Evolutionary conservation across 2,113 vertebrate species (phyloP).

Genomic region (Balaeniceps rex): DNA sequence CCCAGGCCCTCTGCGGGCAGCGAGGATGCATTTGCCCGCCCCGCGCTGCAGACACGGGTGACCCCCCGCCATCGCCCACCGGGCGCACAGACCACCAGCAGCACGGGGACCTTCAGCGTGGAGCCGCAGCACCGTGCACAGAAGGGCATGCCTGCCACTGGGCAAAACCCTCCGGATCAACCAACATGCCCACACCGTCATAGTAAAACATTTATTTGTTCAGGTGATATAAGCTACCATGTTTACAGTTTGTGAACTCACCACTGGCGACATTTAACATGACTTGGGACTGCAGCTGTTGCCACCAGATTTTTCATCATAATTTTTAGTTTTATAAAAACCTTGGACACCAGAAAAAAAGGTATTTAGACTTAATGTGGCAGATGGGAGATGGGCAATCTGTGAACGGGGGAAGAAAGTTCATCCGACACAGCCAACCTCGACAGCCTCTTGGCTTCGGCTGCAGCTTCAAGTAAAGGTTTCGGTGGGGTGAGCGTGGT

Average conservation of each 20-base stretch:
- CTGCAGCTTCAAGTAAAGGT: conserved; percentile 32
- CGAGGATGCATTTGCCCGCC: background rate
- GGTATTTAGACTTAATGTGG: conserved; percentile 31
- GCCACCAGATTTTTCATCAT: conserved; percentile 22
- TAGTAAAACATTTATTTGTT: conserved; percentile 82
- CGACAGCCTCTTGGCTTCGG: background rate
- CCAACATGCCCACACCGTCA: conserved; percentile 28
- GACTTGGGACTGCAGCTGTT: conserved; percentile 47
- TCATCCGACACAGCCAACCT: background rate
- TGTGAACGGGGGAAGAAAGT: conserved; percentile 29
- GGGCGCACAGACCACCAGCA: background rate
- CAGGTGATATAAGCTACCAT: conserved; percentile 72
- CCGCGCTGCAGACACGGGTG: background rate
- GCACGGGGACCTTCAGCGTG: rapidly evolving
- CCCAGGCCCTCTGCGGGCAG: too few species aligned
- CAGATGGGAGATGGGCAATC: background rate
- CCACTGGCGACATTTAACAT: conserved; percentile 55
- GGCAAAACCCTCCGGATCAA: conserved; percentile 19
- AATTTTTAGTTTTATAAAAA: conserved; percentile 58
- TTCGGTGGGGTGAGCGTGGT: background rate
- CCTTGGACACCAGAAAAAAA: conserved; percentile 61
- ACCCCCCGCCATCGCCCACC: background rate
- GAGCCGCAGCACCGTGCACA: rapidly evolving
- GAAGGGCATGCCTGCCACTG: rapidly evolving
- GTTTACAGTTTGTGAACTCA: conserved; percentile 72